Percentiles rank a stretch among this genome's conserved stretches.
Conservation (phyloP, 2,888 invertebrate genomes). For the Cephus pulcher region DNA sequence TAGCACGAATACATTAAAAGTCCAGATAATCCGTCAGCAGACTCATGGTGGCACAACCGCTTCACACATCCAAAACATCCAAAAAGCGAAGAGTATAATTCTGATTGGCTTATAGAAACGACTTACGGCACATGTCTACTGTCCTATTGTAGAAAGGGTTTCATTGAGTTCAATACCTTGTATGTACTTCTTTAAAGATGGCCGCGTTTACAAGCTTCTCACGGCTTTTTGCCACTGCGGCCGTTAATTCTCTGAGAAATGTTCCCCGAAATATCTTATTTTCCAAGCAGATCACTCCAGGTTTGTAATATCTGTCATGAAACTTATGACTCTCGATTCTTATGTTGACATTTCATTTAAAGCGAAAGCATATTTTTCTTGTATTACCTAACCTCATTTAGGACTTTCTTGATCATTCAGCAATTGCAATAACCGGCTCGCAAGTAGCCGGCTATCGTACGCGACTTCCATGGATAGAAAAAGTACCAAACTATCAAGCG, state of each 20-base stretch:
- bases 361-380: not conserved
- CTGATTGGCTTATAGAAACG: no score
- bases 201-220: conserved; percentile 44
- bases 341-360: not conserved
- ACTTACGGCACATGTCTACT: no score
- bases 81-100: no score
- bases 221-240: conserved; percentile 38
- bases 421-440: conserved; percentile 4
- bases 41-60: no score
- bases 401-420: not conserved
- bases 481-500: conserved; percentile 34
- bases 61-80: no score
- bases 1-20: no score
- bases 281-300: conserved; percentile 32
- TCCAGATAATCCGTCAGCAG: no score
- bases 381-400: conserved; percentile 11
- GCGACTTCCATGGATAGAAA: conserved; percentile 46
- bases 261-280: conserved; percentile 28
- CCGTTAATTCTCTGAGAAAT: conserved; percentile 40
- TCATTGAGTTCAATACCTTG: no score
- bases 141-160: no score
- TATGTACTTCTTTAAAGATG: conserved; percentile 35
- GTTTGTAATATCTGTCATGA: conserved; percentile 27
- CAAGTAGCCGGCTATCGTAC: conserved; percentile 28
- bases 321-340: not conserved